These are phyloP conservation scores for Spongilla lacustris DNA, from an alignment of 37 sponge, comb jelly and placozoan species.

Conservation along the genomic window DNA sequence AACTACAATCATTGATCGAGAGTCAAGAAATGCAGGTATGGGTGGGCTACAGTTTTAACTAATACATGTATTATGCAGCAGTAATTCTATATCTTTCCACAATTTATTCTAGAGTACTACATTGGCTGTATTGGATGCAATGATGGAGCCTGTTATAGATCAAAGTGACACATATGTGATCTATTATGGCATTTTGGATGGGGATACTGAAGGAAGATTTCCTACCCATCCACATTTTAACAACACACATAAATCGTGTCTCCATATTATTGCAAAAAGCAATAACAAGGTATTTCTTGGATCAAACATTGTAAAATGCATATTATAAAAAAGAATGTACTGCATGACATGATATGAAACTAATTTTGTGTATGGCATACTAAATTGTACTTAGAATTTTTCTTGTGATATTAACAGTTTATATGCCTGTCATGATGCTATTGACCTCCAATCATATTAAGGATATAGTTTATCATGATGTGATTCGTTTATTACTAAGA, in stretches of 20 bases:
- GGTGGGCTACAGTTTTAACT: neutral
- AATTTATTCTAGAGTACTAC: slow-evolving; percentile 39
- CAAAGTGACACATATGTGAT: slow-evolving; percentile 35
- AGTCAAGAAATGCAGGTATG: slow-evolving; percentile 19
- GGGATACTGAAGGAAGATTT: slow-evolving; percentile 52
- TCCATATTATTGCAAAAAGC: slow-evolving; percentile 72
- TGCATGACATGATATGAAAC: too few species aligned
- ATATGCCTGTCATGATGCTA: too few species aligned
- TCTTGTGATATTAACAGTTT: too few species aligned
- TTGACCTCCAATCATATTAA: neutral
- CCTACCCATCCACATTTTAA: slow-evolving; percentile 51
- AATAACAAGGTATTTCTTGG: slow-evolving; percentile 55
- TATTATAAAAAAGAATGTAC: slow-evolving; percentile 52
- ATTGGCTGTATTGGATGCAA: slow-evolving; percentile 60
- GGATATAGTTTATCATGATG: slow-evolving; percentile 81
- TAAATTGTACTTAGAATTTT: too few species aligned
- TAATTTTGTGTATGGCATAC: too few species aligned
- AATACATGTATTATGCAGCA: neutral
- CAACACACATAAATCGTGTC: slow-evolving; percentile 51
- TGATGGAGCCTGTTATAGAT: slow-evolving; percentile 59
- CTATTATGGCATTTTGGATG: slow-evolving; percentile 66
- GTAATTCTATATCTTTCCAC: neutral
- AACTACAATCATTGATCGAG: slow-evolving; percentile 9
- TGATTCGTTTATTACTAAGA: slow-evolving; percentile 62
- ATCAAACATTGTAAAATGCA: neutral